phyloP scores from a whole-genome alignment of 2,113 vertebrate genomes.

The Tricholaema leucomelas region DNA sequence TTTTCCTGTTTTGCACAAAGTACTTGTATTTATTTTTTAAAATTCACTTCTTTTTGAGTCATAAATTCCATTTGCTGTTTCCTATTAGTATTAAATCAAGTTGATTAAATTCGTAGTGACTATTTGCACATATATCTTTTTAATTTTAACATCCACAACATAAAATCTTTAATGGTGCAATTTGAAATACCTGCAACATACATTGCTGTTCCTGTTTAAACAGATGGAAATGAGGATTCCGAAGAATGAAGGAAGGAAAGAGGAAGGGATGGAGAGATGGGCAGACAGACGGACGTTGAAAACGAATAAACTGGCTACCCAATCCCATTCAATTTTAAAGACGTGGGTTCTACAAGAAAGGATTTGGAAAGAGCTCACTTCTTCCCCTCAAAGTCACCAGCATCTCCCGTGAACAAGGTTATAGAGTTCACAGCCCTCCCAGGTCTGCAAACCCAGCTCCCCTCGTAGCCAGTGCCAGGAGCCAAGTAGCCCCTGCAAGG shows the following conservation, averaged over 20 bases:
- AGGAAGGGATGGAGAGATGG: background rate
- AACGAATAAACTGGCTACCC: background rate
- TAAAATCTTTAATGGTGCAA: constrained; percentile 82
- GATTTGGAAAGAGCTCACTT: background rate
- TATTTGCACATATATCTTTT: constrained; percentile 85
- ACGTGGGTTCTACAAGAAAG: background rate
- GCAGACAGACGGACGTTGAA: background rate
- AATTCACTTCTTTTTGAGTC: constrained; percentile 78
- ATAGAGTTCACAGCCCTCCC: background rate
- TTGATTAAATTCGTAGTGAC: constrained; percentile 84
- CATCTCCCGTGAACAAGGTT: background rate
- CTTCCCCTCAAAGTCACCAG: background rate
- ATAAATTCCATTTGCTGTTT: constrained; percentile 84
- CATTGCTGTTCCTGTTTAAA: constrained; percentile 68
- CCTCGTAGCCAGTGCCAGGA: background rate
- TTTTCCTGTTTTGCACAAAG: constrained; percentile 75
- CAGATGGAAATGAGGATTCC: constrained; percentile 73
- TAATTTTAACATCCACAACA: constrained; percentile 82
- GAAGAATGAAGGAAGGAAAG: background rate
- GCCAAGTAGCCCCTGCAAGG: background rate
- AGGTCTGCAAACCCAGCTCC: fast-evolving
- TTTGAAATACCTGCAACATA: constrained; percentile 72
- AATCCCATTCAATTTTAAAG: background rate
- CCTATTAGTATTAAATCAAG: constrained; percentile 87
- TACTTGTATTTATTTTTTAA: constrained; percentile 76